Percentiles rank a stretch among this genome's conserved stretches.
Evolutionary conservation across 2,888 invertebrate species (phyloP).

Genomic region (Caenorhabditis uteleia): DNA sequence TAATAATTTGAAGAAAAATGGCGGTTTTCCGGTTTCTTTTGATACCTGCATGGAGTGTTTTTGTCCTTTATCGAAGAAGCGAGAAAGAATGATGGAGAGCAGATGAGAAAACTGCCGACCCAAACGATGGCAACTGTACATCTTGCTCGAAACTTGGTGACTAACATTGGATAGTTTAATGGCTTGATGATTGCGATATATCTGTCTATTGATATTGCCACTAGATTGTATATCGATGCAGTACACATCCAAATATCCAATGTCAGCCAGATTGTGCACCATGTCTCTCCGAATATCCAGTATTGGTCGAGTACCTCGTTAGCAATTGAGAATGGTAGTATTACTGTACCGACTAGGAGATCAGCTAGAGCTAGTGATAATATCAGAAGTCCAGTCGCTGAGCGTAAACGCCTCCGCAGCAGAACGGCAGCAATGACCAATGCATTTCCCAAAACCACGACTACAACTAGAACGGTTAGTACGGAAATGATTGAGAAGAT

Average conservation of each 20-base stretch:
- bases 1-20: no score
- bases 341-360: constrained; percentile 86
- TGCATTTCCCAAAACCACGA: constrained; percentile 69
- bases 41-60: constrained; percentile 70
- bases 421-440: constrained; percentile 69
- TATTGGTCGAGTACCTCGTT: constrained; percentile 82
- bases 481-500: constrained; percentile 69
- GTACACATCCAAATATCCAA: constrained; percentile 99
- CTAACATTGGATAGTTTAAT: constrained; percentile 88
- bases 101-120: constrained; percentile 93
- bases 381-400: constrained; percentile 94
- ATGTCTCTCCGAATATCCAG: constrained; percentile 94
- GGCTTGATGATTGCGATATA: constrained; percentile 96
- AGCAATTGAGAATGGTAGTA: constrained; percentile 92
- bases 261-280: constrained; percentile 89
- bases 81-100: constrained; percentile 85
- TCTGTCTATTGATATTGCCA: constrained; percentile 85
- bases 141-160: constrained; percentile 74
- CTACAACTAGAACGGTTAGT: constrained; percentile 67
- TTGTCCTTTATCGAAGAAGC: constrained; percentile 59
- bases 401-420: constrained; percentile 76
- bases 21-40: not conserved
- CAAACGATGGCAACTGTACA: constrained; percentile 78
- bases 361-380: constrained; percentile 95
- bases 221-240: constrained; percentile 91